These are phyloP conservation scores for Phalacrocorax aristotelis DNA, from an alignment of 2,113 vertebrate species.

Conservation along the genomic window DNA sequence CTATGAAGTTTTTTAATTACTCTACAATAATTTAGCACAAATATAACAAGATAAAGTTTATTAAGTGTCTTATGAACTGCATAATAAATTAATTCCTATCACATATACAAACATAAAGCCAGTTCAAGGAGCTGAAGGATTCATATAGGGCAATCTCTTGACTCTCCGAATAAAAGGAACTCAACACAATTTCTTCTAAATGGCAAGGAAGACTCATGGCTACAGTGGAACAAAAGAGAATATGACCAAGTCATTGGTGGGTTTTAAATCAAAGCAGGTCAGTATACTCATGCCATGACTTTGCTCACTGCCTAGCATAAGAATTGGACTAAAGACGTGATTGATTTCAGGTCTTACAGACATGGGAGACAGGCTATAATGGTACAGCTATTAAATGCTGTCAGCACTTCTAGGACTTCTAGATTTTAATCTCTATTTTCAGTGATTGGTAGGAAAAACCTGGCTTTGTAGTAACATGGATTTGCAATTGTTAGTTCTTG, in stretches of 20 bases:
- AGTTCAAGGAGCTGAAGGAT: not conserved
- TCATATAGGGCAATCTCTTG: not conserved
- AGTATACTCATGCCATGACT: not conserved
- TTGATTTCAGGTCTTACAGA: not conserved
- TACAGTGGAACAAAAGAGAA: not conserved
- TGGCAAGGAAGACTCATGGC: not conserved
- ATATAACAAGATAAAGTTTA: conserved; percentile 10
- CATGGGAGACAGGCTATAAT: not conserved
- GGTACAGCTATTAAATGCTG: not conserved
- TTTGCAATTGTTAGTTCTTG: not conserved
- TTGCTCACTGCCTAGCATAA: not conserved
- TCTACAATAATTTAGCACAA: not conserved
- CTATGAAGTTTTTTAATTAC: not conserved
- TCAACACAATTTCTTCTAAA: not conserved
- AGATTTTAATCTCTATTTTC: not conserved
- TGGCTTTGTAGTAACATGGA: not conserved
- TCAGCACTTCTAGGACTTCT: not conserved
- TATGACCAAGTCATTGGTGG: not conserved
- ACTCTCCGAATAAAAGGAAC: not conserved
- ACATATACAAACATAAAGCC: not conserved
- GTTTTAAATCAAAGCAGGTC: not conserved
- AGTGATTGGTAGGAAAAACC: not conserved
- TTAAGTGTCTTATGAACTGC: not conserved
- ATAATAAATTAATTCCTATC: not conserved
- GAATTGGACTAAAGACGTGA: not conserved